These are phyloP conservation scores for Tuta absoluta DNA, from an alignment of 2,888 invertebrate genomes.

Conservation along the genomic window DNA sequence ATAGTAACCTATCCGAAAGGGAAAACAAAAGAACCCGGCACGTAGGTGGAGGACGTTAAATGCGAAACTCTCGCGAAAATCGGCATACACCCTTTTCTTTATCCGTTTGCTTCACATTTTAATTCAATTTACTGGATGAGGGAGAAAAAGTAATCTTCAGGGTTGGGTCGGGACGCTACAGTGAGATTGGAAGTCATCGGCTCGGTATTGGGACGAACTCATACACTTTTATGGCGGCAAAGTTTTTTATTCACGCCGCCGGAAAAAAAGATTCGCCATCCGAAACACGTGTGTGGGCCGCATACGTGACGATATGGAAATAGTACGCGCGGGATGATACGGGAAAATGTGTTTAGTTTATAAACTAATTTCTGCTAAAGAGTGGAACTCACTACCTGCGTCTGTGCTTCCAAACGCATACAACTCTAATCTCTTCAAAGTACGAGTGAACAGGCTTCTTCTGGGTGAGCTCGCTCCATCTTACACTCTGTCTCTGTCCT, in stretches of 20 bases:
- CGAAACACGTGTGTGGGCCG: slow-evolving; percentile 58
- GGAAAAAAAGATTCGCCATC: slow-evolving; percentile 72
- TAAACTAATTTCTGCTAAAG: too few species aligned
- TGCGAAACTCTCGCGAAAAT: slow-evolving; percentile 66
- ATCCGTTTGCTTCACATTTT: slow-evolving; percentile 77
- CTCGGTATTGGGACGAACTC: slow-evolving; percentile 78
- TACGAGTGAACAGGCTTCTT: too few species aligned
- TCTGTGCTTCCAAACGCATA: too few species aligned
- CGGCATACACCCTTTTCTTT: slow-evolving; percentile 72
- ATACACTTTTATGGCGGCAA: slow-evolving; percentile 77
- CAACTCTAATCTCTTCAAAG: too few species aligned
- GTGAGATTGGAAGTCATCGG: slow-evolving; percentile 79
- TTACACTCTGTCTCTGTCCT: too few species aligned
- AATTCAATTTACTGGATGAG: slow-evolving; percentile 79
- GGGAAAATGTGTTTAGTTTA: too few species aligned
- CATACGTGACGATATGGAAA: slow-evolving; percentile 61
- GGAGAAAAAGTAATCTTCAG: slow-evolving; percentile 78
- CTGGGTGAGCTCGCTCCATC: too few species aligned
- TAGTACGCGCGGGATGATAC: slow-evolving; percentile 7
- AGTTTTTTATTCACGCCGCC: slow-evolving; percentile 74
- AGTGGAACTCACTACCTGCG: too few species aligned
- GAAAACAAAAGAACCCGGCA: slow-evolving; percentile 45
- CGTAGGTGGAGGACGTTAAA: slow-evolving; percentile 55
- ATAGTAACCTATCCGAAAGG: slow-evolving; percentile 30
- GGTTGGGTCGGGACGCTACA: slow-evolving; percentile 75